Conservation (phyloP, 2,888 invertebrate species). For the Platynereis dumerilii region DNA sequence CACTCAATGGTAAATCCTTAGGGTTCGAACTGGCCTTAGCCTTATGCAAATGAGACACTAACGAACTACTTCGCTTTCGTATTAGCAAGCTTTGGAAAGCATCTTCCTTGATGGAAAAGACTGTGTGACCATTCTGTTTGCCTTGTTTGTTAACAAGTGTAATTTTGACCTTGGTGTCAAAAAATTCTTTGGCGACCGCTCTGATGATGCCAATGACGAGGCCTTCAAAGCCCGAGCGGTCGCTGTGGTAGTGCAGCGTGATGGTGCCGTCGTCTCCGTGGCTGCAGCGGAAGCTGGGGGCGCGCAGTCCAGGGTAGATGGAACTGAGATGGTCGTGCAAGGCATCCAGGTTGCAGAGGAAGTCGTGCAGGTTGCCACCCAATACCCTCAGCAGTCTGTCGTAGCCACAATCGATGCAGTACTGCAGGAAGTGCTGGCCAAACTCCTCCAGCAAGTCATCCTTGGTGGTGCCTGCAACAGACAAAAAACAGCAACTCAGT, state of each 20-base stretch:
- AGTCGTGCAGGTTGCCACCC: slow-evolving; percentile 31
- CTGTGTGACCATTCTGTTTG: slow-evolving; percentile 16
- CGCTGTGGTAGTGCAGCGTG: slow-evolving; percentile 41
- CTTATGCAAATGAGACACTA: slow-evolving; percentile 17
- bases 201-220: slow-evolving; percentile 37
- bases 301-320: slow-evolving; percentile 28
- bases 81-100: slow-evolving; percentile 2
- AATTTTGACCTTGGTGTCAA: slow-evolving; percentile 21
- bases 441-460: slow-evolving; percentile 48
- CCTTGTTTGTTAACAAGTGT: slow-evolving; percentile 18
- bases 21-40: slow-evolving; percentile 22
- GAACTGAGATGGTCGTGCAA: slow-evolving; percentile 36
- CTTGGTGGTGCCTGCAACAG: slow-evolving; percentile 15
- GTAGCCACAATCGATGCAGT: slow-evolving; percentile 52
- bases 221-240: slow-evolving; percentile 39
- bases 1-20: slow-evolving; percentile 20
- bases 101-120: slow-evolving; percentile 25
- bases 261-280: slow-evolving; percentile 34
- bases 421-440: slow-evolving; percentile 56
- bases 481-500: background rate
- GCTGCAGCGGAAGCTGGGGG: slow-evolving; percentile 34
- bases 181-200: slow-evolving; percentile 23
- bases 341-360: slow-evolving; percentile 39
- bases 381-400: slow-evolving; percentile 27
- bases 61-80: slow-evolving; percentile 26